These are phyloP conservation scores for Xestia sexstrigata DNA, from an alignment of 2,888 invertebrate genomes.

Conservation along the genomic window DNA sequence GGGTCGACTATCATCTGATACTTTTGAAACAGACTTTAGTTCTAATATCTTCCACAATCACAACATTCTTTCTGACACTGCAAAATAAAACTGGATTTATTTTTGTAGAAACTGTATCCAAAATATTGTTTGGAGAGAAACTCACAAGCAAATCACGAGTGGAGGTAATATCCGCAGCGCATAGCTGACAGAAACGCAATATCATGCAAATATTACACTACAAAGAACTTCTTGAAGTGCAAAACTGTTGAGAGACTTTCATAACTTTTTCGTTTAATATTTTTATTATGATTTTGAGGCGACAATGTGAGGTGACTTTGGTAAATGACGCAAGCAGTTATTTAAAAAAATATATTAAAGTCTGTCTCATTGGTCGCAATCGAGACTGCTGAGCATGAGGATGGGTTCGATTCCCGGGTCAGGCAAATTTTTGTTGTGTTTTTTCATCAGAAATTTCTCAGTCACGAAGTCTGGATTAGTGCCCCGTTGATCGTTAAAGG, in stretches of 20 bases:
- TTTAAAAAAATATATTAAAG: no score
- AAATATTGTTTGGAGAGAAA: conserved; percentile 40
- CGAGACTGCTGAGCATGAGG: no score
- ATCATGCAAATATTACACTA: conserved; percentile 71
- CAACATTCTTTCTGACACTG: background rate
- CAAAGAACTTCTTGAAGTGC: conserved; percentile 39
- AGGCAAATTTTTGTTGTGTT: no score
- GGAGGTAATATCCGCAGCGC: conserved; percentile 55
- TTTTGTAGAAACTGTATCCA: conserved; percentile 37
- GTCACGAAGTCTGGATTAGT: no score
- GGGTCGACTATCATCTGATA: background rate
- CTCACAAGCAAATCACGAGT: conserved; percentile 48
- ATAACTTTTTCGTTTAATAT: conserved; percentile 10
- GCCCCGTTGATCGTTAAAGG: no score
- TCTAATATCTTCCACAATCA: background rate
- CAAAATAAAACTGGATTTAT: conserved; percentile 2
- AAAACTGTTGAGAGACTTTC: conserved; percentile 26
- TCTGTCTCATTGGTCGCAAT: no score
- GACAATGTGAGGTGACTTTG: background rate
- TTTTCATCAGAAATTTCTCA: no score
- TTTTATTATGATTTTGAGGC: background rate
- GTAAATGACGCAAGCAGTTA: no score
- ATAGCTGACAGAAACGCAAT: conserved; percentile 62
- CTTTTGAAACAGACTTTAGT: background rate
- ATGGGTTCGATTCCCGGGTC: no score